These are phyloP conservation scores for Papilio dardanus DNA, from an alignment of 1,140 invertebrate genomes.

Conservation along the genomic window DNA sequence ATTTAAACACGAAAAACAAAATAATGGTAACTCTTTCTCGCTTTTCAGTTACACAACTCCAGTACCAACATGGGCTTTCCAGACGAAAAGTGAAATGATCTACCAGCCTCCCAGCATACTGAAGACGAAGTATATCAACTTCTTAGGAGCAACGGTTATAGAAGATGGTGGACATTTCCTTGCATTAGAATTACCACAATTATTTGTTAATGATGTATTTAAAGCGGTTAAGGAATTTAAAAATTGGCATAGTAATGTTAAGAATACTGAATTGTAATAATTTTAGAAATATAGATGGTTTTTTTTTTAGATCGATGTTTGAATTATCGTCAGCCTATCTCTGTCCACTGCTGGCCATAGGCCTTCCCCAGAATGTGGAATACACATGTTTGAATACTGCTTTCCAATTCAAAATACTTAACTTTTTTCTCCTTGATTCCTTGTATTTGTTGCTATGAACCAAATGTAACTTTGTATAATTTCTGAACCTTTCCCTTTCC, in stretches of 20 bases:
- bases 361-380: no score
- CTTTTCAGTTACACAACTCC: conserved; percentile 50
- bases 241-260: conserved; percentile 34
- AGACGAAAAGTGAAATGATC: conserved; percentile 82
- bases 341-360: no score
- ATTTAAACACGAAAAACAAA: no score
- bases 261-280: conserved; percentile 9
- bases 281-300: background rate
- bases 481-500: background rate
- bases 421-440: no score
- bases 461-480: background rate
- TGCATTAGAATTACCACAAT: conserved; percentile 86
- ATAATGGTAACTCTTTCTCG: no score
- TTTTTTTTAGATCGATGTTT: background rate
- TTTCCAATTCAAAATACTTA: no score
- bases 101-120: conserved; percentile 78
- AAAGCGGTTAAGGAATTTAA: conserved; percentile 48
- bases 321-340: no score
- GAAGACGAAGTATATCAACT: conserved; percentile 76
- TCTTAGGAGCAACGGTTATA: conserved; percentile 80
- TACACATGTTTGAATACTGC: no score
- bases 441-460: no score
- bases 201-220: conserved; percentile 83
- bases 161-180: conserved; percentile 89
- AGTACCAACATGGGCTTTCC: conserved; percentile 83